Conservation (phyloP, 2,797 vertebrate genomes). For the Melanotaenia trifasciata region DNA sequence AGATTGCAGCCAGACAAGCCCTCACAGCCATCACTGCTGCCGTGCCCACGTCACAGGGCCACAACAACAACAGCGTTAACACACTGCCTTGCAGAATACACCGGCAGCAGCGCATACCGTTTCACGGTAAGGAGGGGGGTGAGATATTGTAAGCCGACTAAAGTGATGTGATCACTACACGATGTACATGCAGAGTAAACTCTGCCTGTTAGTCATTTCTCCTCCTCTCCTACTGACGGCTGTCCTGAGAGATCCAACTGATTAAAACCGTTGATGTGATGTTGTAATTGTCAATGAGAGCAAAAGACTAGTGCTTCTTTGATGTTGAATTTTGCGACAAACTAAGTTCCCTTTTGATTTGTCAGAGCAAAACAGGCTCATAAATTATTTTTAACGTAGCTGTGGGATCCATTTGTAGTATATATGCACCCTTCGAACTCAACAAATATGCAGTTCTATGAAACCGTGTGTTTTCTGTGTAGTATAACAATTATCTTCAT, state of each 20-base stretch:
- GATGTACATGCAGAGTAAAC: not conserved
- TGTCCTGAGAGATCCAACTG: slow-evolving; percentile 1
- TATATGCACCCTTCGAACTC: slow-evolving; percentile 8
- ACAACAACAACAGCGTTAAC: slow-evolving; percentile 68
- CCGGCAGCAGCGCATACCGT: slow-evolving; percentile 66
- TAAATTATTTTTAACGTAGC: not conserved
- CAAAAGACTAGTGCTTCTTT: not conserved
- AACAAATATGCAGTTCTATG: not conserved
- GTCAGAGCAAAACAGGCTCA: slow-evolving; percentile 7
- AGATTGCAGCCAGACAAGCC: slow-evolving; percentile 64
- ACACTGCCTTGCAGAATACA: slow-evolving; percentile 65
- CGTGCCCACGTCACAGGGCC: slow-evolving; percentile 59
- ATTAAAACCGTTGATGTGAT: slow-evolving; percentile 23
- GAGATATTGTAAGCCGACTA: not conserved
- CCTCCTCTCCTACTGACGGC: slow-evolving; percentile 8
- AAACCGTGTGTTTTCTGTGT: slow-evolving; percentile 9
- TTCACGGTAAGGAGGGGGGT: slow-evolving; percentile 72
- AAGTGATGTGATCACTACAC: not conserved
- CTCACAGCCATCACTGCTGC: slow-evolving; percentile 48
- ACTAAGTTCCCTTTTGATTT: slow-evolving; percentile 6
- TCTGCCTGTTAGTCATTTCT: slow-evolving; percentile 29
- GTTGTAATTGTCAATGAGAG: slow-evolving; percentile 8
- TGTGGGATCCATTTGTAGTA: slow-evolving; percentile 2
- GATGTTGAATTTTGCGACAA: not conserved
- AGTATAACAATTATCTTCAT: slow-evolving; percentile 1